Conservation (phyloP, 2,888 invertebrate species). For the Drosophila neoperkinsi region DNA sequence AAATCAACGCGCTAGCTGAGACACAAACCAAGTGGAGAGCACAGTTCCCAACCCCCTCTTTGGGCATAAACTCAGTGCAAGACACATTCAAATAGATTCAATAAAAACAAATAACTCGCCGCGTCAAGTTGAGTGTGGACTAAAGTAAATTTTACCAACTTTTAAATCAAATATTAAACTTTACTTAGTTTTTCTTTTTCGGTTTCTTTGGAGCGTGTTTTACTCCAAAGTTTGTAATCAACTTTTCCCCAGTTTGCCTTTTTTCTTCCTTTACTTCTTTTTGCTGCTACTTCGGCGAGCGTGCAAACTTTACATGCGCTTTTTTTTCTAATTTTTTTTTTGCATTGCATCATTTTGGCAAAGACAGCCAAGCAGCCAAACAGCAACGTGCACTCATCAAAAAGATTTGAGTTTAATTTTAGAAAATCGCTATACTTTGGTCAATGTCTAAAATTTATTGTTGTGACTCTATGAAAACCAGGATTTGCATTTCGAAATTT, state of each 20-base stretch:
- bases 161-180: slow-evolving; percentile 81
- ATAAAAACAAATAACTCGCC: slow-evolving; percentile 68
- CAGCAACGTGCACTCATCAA: neutral
- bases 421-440: no score
- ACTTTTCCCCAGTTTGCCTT: slow-evolving; percentile 61
- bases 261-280: slow-evolving; percentile 24
- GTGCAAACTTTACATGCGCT: slow-evolving; percentile 69
- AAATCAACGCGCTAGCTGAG: slow-evolving; percentile 64
- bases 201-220: slow-evolving; percentile 55
- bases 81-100: slow-evolving; percentile 73
- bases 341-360: slow-evolving; percentile 59
- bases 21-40: slow-evolving; percentile 34
- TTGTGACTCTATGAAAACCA: neutral
- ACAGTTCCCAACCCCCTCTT: neutral
- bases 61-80: slow-evolving; percentile 25
- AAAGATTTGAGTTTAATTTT: neutral
- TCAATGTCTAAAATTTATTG: fast-evolving
- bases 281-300: slow-evolving; percentile 43
- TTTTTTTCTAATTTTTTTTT: slow-evolving; percentile 23
- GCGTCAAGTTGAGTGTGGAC: slow-evolving; percentile 65
- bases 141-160: slow-evolving; percentile 79
- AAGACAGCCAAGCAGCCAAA: slow-evolving; percentile 7
- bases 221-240: slow-evolving; percentile 73
- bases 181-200: slow-evolving; percentile 55
- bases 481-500: neutral